These are phyloP conservation scores for Frankliniella fusca DNA, from an alignment of 2,888 invertebrate genomes.

Conservation along the genomic window DNA sequence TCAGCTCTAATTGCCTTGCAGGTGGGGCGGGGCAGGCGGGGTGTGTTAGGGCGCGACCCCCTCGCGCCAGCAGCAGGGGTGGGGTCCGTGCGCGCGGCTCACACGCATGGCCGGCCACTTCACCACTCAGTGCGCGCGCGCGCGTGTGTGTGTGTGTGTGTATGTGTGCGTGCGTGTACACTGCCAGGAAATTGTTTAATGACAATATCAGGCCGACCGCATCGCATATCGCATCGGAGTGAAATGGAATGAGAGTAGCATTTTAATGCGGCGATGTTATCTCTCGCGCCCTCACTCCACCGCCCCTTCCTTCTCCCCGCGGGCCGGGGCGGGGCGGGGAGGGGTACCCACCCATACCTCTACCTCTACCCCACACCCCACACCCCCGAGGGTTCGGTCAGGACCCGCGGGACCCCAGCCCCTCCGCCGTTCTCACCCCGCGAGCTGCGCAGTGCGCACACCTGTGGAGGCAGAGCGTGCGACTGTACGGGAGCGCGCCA, in stretches of 20 bases:
- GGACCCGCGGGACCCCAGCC: too few species aligned
- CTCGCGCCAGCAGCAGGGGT: not conserved
- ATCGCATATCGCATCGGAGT: conserved; percentile 16
- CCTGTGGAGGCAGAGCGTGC: not conserved
- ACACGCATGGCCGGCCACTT: not conserved
- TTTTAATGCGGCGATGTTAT: conserved; percentile 22
- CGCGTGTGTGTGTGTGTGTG: not conserved
- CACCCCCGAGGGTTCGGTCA: not conserved
- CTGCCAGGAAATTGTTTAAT: conserved; percentile 26
- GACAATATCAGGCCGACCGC: conserved; percentile 17
- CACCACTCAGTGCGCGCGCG: not conserved
- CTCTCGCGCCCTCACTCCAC: not conserved
- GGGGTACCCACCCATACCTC: not conserved
- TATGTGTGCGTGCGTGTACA: not conserved
- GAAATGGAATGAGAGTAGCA: conserved; percentile 13
- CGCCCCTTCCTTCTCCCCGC: not conserved
- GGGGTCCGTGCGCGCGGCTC: not conserved
- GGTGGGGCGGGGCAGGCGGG: not conserved
- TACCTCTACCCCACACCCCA: not conserved
- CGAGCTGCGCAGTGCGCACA: too few species aligned
- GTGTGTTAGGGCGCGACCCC: not conserved
- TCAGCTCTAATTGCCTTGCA: not conserved
- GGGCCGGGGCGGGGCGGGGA: not conserved
- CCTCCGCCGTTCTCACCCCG: too few species aligned
- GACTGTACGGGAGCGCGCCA: not conserved